Evolutionary conservation across 2,888 invertebrate species (phyloP).

Genomic region (Andrena camellia): DNA sequence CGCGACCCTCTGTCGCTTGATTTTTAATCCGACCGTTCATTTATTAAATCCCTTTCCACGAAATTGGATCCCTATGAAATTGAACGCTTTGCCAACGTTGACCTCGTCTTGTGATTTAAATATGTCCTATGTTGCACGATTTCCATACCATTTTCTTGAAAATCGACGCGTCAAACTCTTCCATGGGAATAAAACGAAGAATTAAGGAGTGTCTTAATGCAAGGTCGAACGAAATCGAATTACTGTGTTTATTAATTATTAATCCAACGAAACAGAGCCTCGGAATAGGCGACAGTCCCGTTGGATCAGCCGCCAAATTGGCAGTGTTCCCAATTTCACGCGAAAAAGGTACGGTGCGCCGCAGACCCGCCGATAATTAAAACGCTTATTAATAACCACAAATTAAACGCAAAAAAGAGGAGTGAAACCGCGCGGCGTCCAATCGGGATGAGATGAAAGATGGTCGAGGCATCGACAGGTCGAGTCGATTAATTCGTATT

Average conservation of each 20-base stretch:
- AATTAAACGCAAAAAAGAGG: constrained; percentile 19
- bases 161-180: neutral
- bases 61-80: neutral
- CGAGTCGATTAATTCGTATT: constrained; percentile 30
- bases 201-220: neutral
- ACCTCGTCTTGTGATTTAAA: neutral
- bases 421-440: neutral
- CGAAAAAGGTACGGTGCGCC: constrained; percentile 15
- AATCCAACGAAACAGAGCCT: constrained; percentile 18
- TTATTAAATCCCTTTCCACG: neutral
- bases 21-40: constrained; percentile 16
- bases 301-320: constrained; percentile 35
- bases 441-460: neutral
- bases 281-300: constrained; percentile 3
- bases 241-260: constrained; percentile 43
- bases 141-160: neutral
- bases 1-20: constrained; percentile 18
- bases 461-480: constrained; percentile 20
- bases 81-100: too few relatives aligned
- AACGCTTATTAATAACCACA: constrained; percentile 53
- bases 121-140: neutral
- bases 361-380: constrained; percentile 48
- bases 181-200: neutral
- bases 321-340: constrained; percentile 28
- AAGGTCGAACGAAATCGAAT: neutral